Evolutionary conservation across 2,888 invertebrate species (phyloP).

Genomic region (Ceramica pisi): DNA sequence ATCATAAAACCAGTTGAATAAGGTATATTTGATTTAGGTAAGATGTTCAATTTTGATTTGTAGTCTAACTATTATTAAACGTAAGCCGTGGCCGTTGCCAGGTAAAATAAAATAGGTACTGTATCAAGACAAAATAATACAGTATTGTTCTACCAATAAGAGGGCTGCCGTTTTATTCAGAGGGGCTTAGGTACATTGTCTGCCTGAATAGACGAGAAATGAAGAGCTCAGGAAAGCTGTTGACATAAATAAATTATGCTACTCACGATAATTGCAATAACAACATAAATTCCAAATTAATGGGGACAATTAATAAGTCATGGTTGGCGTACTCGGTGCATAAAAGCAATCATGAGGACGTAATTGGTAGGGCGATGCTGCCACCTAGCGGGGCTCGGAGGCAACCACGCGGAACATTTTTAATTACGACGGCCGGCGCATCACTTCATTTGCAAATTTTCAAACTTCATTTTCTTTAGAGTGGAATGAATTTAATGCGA

Average conservation of each 20-base stretch:
- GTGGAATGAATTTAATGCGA: conserved; percentile 56
- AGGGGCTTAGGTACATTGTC: conserved; percentile 2
- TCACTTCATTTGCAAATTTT: conserved; percentile 81
- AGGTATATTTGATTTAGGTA: conserved; percentile 31
- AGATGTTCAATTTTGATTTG: conserved; percentile 37
- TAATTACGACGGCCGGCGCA: conserved; percentile 82
- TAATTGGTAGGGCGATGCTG: conserved; percentile 67
- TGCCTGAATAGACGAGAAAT: conserved; percentile 7
- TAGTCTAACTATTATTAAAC: conserved; percentile 22
- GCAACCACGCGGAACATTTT: conserved; percentile 77
- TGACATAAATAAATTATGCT: conserved; percentile 19
- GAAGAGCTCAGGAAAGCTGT: neutral
- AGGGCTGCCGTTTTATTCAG: conserved; percentile 17
- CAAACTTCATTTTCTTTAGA: conserved; percentile 68
- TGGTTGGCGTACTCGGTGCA: conserved; percentile 73
- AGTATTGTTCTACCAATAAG: conserved; percentile 4
- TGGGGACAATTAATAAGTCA: conserved; percentile 73
- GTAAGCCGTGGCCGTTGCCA: neutral
- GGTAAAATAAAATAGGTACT: conserved; percentile 15
- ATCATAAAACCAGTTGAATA: conserved; percentile 23
- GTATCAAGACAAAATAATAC: conserved; percentile 6
- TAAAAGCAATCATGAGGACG: conserved; percentile 76
- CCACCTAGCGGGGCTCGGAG: conserved; percentile 56
- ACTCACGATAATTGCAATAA: conserved; percentile 44
- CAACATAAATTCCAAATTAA: conserved; percentile 67